Base-by-base conservation (phyloP, 2,888 invertebrate genomes). In the Hyalella azteca region DNA sequence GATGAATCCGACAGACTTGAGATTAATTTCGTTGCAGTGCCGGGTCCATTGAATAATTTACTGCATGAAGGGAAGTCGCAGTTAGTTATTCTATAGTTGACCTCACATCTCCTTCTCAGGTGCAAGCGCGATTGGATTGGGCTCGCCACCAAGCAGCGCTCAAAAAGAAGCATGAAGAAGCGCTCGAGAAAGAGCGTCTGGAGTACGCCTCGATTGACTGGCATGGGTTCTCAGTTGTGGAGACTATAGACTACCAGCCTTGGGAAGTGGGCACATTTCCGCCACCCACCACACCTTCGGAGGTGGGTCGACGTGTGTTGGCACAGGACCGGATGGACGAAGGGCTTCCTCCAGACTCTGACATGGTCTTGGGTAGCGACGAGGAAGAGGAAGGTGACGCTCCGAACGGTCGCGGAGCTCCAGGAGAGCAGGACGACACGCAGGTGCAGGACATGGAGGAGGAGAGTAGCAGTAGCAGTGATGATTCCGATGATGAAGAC, bases 181-280 rank as follows among this genome's bases (percentile, higher is more conserved):
- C 96, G 86, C 91, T 95, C 11, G 99, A 99, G 88, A 92, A 94
- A 82, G 99, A 99, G 88, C 91, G 98, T 87, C 90, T 85, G 22
- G 84, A 84, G 19, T 85, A 85, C 81, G 85, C 85, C 22, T 83
- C 84, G 13, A 98, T 99, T 84, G 99, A 99, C 88, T 99, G 99
- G 99, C 99, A 99, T 88, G 98, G 99, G 88, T 99, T 99, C 88
- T 98, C 99, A 0, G 98, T 99, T 0, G 99, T 99, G 0, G 99
- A 99, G 89, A 98, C 98, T 0, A 98, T 99, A 0, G 99, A 99
- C 88, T 99, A 98, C 88, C 97, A 97, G 86, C 95, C 96, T 0
- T 95, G 95, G 86, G 99, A 99, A 89, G 93, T 93, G 15, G 96
- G 97, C 0, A 95, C 97, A 87, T 96, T 98, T 87, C 98, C 98